Base-by-base conservation (phyloP, 2,888 invertebrate genomes). In the Neocrepidodera transversa region DNA sequence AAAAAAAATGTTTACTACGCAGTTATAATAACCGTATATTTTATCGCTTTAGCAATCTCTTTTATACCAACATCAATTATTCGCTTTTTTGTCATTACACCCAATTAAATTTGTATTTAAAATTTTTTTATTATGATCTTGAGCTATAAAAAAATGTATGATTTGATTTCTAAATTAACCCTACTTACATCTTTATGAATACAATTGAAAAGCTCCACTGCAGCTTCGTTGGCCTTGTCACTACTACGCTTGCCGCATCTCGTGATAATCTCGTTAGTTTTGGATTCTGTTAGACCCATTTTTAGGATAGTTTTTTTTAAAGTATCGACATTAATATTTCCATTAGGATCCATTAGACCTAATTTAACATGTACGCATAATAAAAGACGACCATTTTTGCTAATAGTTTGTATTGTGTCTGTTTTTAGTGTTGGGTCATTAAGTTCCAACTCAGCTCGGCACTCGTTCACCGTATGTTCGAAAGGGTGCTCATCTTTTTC, bases 311-410 rank as follows among this genome's bases (percentile, higher is more conserved):
- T 14, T 26, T 11, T 26, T 26, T 14, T 45, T 14, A 45, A 26
- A 10, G 5, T 16, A 8, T 18, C 26, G 11, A 2, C 18, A 26
- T 45, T n/a, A 8, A 45, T 26, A 14, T 45, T 26, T 16, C 45
- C 45, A 7, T 45, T 45, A 4, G 14, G 3, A 26, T 45, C 45
- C 8, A 13, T n/a, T 45, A 45, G 26, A 26, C 45, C 45, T 11
- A 45, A 45, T 26, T 45, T 28, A 1, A 8, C 10, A 11, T 26
- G 13, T 7, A 45, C 7, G 10, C 45, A 45, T 13, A 45, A 28
- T 26, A 45, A n/a, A 13, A 28, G 4, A 26, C 13, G 14, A 11
- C 42, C 45, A 23, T 13, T 8, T 23, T 10, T 11, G 3, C 1
- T 17, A 18, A 18, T 11, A 8, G 40, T 8, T 17, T 11, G 16